A percentile compares a stretch with the other conserved stretches of the same genome.
These are phyloP conservation scores for Pseudochirops cupreus DNA, from an alignment of 2,797 vertebrate species.

Conservation along the genomic window DNA sequence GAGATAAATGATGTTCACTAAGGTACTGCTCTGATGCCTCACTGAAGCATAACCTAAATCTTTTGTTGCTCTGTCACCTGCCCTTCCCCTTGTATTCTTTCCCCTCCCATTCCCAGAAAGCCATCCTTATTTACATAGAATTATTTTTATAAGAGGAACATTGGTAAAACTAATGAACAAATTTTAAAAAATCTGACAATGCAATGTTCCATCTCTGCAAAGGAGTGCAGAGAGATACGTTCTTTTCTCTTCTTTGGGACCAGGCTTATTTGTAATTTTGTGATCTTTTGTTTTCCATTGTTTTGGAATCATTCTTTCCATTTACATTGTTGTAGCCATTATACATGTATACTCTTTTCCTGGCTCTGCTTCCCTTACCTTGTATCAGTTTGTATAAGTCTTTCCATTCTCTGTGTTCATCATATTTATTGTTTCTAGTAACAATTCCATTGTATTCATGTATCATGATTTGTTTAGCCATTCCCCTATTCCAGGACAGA, in stretches of 20 bases:
- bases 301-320: neutral
- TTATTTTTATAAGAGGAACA: neutral
- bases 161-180: neutral
- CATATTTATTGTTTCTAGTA: neutral
- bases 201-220: neutral
- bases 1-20: neutral
- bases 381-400: neutral
- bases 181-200: neutral
- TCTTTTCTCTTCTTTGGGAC: neutral
- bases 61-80: neutral
- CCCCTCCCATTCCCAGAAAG: neutral
- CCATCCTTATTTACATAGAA: neutral
- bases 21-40: neutral
- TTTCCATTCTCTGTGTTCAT: neutral
- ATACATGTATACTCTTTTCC: neutral
- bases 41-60: neutral
- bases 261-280: neutral
- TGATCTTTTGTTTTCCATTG: neutral
- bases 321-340: neutral
- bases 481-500: neutral
- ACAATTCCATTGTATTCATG: neutral
- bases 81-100: neutral
- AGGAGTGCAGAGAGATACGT: neutral
- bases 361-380: neutral
- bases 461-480: neutral